These are phyloP conservation scores for Leucophenga varia DNA, from an alignment of 1,140 invertebrate species.

Conservation along the genomic window DNA sequence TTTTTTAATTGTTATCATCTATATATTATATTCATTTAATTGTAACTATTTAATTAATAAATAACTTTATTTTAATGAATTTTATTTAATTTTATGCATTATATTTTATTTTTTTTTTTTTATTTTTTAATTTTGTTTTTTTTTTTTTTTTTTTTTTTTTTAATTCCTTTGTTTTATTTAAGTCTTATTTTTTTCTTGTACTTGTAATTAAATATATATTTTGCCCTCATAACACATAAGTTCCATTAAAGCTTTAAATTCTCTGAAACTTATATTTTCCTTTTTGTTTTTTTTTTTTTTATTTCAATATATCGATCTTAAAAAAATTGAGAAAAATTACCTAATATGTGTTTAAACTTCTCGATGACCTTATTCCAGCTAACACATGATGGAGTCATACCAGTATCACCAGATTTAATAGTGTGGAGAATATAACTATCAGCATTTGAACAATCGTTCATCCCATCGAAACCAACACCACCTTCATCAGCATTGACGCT, in stretches of 20 bases:
- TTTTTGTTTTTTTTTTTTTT: no score
- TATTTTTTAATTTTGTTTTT: conserved; percentile 1
- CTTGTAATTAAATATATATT: neutral
- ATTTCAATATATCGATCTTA: no score
- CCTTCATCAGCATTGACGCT: conserved; percentile 5
- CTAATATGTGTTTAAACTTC: conserved; percentile 52
- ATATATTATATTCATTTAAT: no score
- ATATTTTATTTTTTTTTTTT: conserved; percentile 2
- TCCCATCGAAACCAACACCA: conserved; percentile 7
- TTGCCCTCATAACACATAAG: no score
- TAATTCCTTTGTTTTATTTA: neutral
- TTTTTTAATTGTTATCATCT: no score
- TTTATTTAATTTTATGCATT: neutral
- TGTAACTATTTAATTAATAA: no score
- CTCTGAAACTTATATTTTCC: no score
- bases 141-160: neutral
- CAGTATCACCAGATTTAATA: conserved; percentile 38
- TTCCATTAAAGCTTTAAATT: no score
- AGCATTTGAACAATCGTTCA: conserved; percentile 8
- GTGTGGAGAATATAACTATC: conserved; percentile 26
- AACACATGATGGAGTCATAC: conserved; percentile 48
- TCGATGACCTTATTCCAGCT: conserved; percentile 54
- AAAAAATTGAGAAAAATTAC: no score
- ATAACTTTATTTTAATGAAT: neutral
- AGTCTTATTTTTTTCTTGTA: neutral